Percentiles rank a stretch among this genome's conserved stretches.
These are phyloP conservation scores for Trididemnum miniatum DNA, from an alignment of 23 tunicate species.

Conservation along the genomic window DNA sequence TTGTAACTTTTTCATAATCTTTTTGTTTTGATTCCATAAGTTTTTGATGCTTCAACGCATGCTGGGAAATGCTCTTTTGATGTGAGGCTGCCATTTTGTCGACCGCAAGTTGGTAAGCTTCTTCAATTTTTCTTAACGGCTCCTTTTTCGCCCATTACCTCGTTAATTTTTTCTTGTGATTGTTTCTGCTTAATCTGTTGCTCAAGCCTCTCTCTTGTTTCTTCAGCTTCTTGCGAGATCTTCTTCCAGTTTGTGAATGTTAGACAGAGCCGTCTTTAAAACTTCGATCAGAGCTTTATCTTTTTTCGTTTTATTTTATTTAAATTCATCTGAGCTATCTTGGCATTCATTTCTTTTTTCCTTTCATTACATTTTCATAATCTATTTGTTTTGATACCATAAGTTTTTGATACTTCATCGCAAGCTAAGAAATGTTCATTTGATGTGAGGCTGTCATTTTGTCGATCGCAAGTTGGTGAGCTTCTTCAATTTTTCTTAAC, in stretches of 20 bases:
- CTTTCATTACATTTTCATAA: no score
- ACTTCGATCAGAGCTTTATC: constrained; percentile 53
- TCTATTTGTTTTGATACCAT: no score
- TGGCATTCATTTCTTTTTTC: no score
- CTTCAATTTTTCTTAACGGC: constrained; percentile 22
- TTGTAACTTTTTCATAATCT: no score
- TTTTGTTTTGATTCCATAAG: no score
- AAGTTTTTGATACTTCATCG: no score
- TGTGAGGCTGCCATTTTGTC: constrained; percentile 22
- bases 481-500: constrained; percentile 25
- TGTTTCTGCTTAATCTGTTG: constrained; percentile 64
- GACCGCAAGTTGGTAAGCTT: constrained; percentile 27
- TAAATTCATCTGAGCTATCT: no score
- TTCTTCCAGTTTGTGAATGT: constrained; percentile 23
- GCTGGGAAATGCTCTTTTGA: constrained; percentile 5
- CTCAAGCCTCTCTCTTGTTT: constrained; percentile 37
- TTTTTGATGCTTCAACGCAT: no score
- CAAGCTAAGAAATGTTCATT: constrained; percentile 21
- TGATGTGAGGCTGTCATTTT: constrained; percentile 15
- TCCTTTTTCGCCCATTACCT: constrained; percentile 42
- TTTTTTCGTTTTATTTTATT: no score
- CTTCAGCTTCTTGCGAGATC: constrained; percentile 40
- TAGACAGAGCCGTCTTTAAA: constrained; percentile 29
- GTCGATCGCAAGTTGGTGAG: constrained; percentile 27
- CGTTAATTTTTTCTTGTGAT: constrained; percentile 60